These are phyloP conservation scores for Diplazon laetatorius DNA, from an alignment of 2,888 invertebrate genomes.

Conservation along the genomic window DNA sequence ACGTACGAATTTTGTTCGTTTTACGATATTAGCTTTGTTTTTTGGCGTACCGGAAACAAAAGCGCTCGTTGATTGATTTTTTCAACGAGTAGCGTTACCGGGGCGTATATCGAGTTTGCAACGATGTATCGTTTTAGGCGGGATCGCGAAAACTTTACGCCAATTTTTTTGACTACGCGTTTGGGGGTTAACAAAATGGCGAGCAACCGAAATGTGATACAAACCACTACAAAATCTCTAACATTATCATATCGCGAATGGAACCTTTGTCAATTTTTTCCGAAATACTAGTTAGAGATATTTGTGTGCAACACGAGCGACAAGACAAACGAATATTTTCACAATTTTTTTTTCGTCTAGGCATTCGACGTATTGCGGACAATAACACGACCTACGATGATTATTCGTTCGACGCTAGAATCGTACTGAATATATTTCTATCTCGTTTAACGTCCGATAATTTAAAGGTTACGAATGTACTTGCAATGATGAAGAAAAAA, in stretches of 20 bases:
- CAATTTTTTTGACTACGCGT: slow-evolving; percentile 7
- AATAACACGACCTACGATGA: background rate
- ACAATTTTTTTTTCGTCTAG: background rate
- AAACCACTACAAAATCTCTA: background rate
- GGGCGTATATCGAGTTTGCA: background rate
- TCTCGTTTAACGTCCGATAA: background rate
- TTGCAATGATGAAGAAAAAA: slow-evolving; percentile 3
- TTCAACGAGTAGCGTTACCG: background rate
- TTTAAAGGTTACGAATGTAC: slow-evolving; percentile 5
- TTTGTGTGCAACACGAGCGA: background rate
- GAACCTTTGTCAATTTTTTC: background rate
- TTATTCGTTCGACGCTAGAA: background rate
- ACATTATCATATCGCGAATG: background rate
- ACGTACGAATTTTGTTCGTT: background rate
- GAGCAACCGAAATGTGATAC: background rate
- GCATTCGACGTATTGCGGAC: background rate
- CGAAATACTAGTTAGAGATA: background rate
- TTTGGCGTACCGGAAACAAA: too few relatives aligned
- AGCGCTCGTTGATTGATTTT: background rate
- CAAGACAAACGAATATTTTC: background rate
- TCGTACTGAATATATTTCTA: background rate
- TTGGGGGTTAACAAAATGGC: background rate
- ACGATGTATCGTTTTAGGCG: slow-evolving; percentile 21
- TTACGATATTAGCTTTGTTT: too few relatives aligned
- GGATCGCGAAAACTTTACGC: background rate